Base-by-base conservation (phyloP, 2,113 vertebrate genomes). In the Australoheros scitulus region DNA sequence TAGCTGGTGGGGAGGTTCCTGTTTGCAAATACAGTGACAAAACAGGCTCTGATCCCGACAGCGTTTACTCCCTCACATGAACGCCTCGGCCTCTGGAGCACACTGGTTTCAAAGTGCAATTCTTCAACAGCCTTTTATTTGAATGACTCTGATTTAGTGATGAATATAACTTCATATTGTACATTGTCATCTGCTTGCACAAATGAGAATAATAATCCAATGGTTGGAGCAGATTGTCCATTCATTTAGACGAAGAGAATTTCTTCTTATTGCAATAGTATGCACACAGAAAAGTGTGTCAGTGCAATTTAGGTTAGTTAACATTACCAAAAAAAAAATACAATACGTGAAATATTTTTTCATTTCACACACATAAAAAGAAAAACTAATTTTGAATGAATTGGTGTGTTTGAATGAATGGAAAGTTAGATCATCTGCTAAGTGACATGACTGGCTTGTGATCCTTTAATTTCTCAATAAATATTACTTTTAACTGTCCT, bases 31-130 rank as follows among this genome's bases (percentile, higher is more conserved):
- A 22, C n/a, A 59, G 82, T 81, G 68, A 58, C 52, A 72, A 92
- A 89, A 91, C 79, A 87, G 11, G 47, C 64, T 86, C 68, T 84
- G 84, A 87, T 81, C 36, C 41, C 52, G 11, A 29, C 24, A 56
- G 77, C 47, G 34, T 79, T 84, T 80, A 79, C 24, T 70, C n/a
- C 14, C 50, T 76, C 63, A 60, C 34, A 58, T 36, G 38, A 85
- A 90, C 80, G 91, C 75, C 75, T 76, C 34, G 15, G 34, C 58
- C 47, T 77, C 59, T 92, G 90, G 82, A 41, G 64, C 80, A n/a
- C 36, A 38, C 29, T n/a, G 20, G 47, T 18, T 52, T 52, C 15
- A 6, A 52, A 52, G 50, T 52, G 17, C 43, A 47, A 15, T 47
- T 47, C 43, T 47, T 47, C 14, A 47, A 15, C 43, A 47, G 13